Conservation (phyloP, 2,797 vertebrate species). For the Echeneis naucrates region DNA sequence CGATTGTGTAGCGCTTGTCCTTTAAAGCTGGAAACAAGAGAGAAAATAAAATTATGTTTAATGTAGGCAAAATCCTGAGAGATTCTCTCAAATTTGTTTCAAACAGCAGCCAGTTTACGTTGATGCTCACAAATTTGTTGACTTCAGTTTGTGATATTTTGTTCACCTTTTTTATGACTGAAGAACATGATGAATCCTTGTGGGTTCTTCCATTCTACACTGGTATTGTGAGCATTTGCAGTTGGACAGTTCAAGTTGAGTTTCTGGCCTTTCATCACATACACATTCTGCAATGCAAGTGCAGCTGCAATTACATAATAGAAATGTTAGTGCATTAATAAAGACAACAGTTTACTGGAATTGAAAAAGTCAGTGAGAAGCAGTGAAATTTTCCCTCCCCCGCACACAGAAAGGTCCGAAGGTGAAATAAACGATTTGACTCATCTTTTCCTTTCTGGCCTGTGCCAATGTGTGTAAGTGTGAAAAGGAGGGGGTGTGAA, state of each 20-base stretch:
- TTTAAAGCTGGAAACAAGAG: constrained; percentile 59
- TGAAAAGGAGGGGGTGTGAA: constrained; percentile 41
- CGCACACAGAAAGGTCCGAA: constrained; percentile 1
- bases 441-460: constrained; percentile 25
- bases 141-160: background rate
- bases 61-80: background rate
- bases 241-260: constrained; percentile 72
- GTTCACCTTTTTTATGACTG: constrained; percentile 18
- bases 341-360: background rate
- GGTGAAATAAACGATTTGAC: constrained; percentile 33
- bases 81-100: background rate
- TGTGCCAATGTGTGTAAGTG: constrained; percentile 6
- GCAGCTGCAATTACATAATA: constrained; percentile 64
- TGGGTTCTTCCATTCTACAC: constrained; percentile 80
- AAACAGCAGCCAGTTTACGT: background rate
- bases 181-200: constrained; percentile 73
- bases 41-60: background rate
- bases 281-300: constrained; percentile 52
- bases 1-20: constrained; percentile 70
- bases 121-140: background rate
- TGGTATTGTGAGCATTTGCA: background rate
- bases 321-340: background rate
- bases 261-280: constrained; percentile 71
- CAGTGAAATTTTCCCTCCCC: background rate
- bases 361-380: background rate